A percentile compares a stretch with the other conserved stretches of the same genome.
These are phyloP conservation scores for Helogale parvula DNA, from an alignment of 2,113 vertebrate genomes.

Conservation along the genomic window DNA sequence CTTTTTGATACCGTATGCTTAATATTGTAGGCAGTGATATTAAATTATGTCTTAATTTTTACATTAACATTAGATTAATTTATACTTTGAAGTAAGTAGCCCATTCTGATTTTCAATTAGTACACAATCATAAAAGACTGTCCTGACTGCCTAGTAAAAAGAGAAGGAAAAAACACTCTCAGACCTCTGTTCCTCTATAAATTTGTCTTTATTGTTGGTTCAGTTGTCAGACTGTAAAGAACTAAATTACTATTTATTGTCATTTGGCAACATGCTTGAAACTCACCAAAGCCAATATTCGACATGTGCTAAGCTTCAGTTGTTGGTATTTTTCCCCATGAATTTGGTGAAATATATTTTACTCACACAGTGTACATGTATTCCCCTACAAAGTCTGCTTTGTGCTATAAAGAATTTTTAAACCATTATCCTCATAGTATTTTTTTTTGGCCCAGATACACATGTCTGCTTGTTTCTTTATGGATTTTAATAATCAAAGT, in stretches of 20 bases:
- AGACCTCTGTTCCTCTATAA: conserved; percentile 69
- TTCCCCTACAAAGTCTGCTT: background rate
- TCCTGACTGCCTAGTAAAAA: conserved; percentile 68
- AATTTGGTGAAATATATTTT: conserved; percentile 57
- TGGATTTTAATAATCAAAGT: background rate
- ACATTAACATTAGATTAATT: conserved; percentile 74
- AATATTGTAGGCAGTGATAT: conserved; percentile 43
- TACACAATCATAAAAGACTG: conserved; percentile 70
- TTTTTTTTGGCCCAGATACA: background rate
- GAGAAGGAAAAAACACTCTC: background rate
- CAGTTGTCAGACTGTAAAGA: conserved; percentile 59
- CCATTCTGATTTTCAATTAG: conserved; percentile 79
- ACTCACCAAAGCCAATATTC: conserved; percentile 76
- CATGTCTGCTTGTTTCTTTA: rapidly evolving
- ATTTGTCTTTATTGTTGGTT: conserved; percentile 79
- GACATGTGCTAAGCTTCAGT: background rate
- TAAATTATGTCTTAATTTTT: conserved; percentile 81
- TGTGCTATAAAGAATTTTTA: background rate
- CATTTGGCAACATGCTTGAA: conserved; percentile 63
- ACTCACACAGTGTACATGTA: background rate
- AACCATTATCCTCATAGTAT: background rate
- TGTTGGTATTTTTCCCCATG: conserved; percentile 29
- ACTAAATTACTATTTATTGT: conserved; percentile 74
- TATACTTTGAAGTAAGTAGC: conserved; percentile 78
- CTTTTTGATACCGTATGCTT: background rate